Evolutionary conservation across 2,113 vertebrate species (phyloP).

Genomic region (Hippocampus mohnikei): DNA sequence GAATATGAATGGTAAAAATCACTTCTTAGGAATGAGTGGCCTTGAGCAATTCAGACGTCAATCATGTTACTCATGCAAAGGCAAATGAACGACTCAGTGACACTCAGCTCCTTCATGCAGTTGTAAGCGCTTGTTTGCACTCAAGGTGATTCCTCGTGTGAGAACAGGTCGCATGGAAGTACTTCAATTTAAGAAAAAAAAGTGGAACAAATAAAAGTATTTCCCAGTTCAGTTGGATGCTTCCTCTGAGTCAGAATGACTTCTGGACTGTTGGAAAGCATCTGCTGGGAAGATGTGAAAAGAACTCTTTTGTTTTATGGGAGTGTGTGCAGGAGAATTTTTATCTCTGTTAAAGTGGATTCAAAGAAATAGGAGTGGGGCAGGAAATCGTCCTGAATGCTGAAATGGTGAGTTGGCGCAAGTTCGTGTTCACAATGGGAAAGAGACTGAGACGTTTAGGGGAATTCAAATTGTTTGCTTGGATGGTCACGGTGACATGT

Average conservation of each 20-base stretch:
- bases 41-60: conserved; percentile 61
- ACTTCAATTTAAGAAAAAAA: neutral
- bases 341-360: conserved; percentile 57
- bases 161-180: conserved; percentile 28
- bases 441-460: neutral
- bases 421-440: neutral
- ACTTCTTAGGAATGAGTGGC: conserved; percentile 65
- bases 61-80: conserved; percentile 51
- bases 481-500: neutral
- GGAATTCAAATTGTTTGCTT: neutral
- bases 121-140: conserved; percentile 36
- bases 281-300: neutral
- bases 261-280: neutral
- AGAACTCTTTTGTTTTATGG: neutral
- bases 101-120: conserved; percentile 52
- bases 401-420: conserved; percentile 34
- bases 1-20: conserved; percentile 54
- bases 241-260: neutral
- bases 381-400: conserved; percentile 63
- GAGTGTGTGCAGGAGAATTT: conserved; percentile 26
- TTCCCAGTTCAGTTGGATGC: neutral
- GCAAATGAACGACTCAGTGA: conserved; percentile 54
- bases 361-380: conserved; percentile 43
- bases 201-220: neutral
- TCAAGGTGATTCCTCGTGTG: conserved; percentile 39